Evolutionary conservation across 2,797 vertebrate species (phyloP).

Genomic region (Geotria australis): DNA sequence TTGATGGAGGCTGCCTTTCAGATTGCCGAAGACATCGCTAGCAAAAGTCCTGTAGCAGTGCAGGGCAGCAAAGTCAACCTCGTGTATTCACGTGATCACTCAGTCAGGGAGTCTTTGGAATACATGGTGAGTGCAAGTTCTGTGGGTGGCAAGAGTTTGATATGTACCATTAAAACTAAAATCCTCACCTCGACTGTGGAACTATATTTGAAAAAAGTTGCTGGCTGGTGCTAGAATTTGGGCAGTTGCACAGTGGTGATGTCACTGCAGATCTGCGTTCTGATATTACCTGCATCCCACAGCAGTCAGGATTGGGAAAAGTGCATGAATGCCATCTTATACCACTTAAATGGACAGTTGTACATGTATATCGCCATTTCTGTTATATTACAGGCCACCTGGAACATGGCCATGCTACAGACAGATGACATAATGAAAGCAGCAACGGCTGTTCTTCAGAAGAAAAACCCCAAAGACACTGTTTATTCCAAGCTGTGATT

Average conservation of each 20-base stretch:
- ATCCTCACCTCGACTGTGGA: too few relatives aligned
- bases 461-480: conserved; percentile 17
- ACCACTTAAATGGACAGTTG: too few relatives aligned
- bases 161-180: too few relatives aligned
- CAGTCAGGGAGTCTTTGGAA: conserved; percentile 23
- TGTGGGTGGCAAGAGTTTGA: too few relatives aligned
- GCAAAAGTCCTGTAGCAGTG: conserved; percentile 43
- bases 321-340: too few relatives aligned
- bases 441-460: conserved; percentile 30
- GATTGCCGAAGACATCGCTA: conserved; percentile 30
- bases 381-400: conserved; percentile 15
- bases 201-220: too few relatives aligned
- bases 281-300: too few relatives aligned
- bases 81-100: conserved; percentile 36
- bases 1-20: conserved; percentile 27
- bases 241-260: too few relatives aligned
- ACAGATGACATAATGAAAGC: conserved; percentile 36
- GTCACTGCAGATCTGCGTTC: too few relatives aligned
- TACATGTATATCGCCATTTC: background rate
- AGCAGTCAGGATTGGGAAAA: too few relatives aligned
- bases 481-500: conserved; percentile 34
- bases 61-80: conserved; percentile 56
- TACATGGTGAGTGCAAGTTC: conserved; percentile 16
- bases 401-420: conserved; percentile 84
- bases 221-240: too few relatives aligned